Conservation (phyloP, 2,797 vertebrate species). For the Tamandua tetradactyla region DNA sequence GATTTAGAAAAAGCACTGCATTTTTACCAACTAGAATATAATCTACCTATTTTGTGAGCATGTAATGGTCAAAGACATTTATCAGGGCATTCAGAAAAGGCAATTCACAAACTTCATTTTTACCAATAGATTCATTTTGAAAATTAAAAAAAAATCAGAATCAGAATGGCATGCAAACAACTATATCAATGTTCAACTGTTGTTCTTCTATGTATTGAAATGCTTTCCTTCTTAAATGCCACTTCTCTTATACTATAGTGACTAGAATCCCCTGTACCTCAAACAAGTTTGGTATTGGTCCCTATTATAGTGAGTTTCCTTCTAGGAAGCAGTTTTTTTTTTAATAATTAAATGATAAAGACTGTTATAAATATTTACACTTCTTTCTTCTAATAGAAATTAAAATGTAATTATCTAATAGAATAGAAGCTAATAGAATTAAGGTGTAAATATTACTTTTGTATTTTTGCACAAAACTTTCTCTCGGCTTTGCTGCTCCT, state of each 20-base stretch:
- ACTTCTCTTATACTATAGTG: background rate
- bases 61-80: slow-evolving; percentile 39
- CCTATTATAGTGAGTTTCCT: background rate
- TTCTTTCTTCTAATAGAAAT: background rate
- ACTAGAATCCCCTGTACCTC: background rate
- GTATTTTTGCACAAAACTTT: background rate
- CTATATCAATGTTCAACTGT: background rate
- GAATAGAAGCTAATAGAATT: background rate
- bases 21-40: slow-evolving; percentile 26
- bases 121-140: slow-evolving; percentile 61
- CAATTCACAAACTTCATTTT: slow-evolving; percentile 55
- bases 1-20: slow-evolving; percentile 26
- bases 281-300: background rate
- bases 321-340: background rate
- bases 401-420: background rate
- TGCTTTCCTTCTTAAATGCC: background rate
- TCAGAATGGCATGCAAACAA: background rate
- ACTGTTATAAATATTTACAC: background rate
- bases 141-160: slow-evolving; percentile 4
- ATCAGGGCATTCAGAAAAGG: slow-evolving; percentile 40
- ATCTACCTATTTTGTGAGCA: slow-evolving; percentile 54
- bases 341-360: background rate
- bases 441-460: background rate
- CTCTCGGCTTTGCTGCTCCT: background rate
- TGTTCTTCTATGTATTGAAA: background rate